Evolutionary conservation across 2,888 invertebrate genomes (phyloP), one percentile per base, ranked within the genome.

Genomic region (Falcaria lacertinaria): DNA sequence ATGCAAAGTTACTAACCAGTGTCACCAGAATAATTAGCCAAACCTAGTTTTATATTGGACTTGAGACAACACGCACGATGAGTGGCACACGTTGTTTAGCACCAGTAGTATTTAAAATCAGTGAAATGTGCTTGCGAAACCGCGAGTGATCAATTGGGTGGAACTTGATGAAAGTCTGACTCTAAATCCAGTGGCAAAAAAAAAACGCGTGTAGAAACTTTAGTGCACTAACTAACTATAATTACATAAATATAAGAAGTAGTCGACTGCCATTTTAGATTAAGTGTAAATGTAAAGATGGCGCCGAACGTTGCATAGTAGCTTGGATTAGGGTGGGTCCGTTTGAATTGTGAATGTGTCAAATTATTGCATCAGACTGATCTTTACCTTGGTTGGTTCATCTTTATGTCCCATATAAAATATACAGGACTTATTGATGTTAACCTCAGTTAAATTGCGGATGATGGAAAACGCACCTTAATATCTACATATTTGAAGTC

Each of bases 211-310:
- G 14, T 13, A 19, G 4, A 6, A 4, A 28, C 19, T 13, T 19
- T 6, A 17, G n/a, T 11, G 39, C 16, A 11, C 4, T 15, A 15
- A 22, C 22, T 14, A 8, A 22, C 22, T 22, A n/a, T n/a, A 37
- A 13, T 51, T 37, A 28, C 11, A 11, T 22, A 47, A 51, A 54
- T 49, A 50, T 56, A 57, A 54, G 17, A 22, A 22, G 54, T 63
- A 66, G 63, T 60, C 63, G 68, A 69, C 69, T 74, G 72, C 71
- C 70, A 70, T 72, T 70, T 28, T 70, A 64, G 55, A 50, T 59
- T 61, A 60, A 59, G 58, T 52, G 48, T 50, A 50, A 34, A 15
- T 40, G 33, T 17, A 33, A 19, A 40, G 17, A 35, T 36, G 41
- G 43, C 43, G 25, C 36, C 37, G 22, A 36, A 13, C 22, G 37